Evolutionary conservation across 2,113 vertebrate species (phyloP), one percentile per base, ranked within the genome.

Genomic region (Centropristis striata): DNA sequence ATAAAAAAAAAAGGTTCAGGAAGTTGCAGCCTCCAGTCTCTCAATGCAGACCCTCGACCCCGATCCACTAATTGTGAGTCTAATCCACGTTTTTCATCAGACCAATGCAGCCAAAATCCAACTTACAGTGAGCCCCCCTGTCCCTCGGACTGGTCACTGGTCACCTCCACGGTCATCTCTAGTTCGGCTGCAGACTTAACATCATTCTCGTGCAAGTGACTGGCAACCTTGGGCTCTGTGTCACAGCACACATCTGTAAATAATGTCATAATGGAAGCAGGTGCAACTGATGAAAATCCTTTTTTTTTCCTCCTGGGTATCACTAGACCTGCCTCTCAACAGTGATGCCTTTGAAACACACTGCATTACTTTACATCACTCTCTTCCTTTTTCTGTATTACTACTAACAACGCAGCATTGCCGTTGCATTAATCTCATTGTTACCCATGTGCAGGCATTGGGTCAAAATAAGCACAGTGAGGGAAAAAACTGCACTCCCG

Each of bases 21-120:
- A 71, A 59, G 53, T 78, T 60, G 20, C 13, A 25, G 46, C 8
- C 47, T 25, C 18, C 64, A n/a, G 39, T 57, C 32, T 16, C 23
- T n/a, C 28, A 49, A 61, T 32, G 44, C 58, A 1, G 1, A 76
- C 20, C 21, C 47, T 41, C 7, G 2, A 46, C 25, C 50, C 67
- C 6, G 51, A 70, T 78, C 86, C 71, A 14, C 50, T 51, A 25
- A 71, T 49, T 64, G 23, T 49, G 39, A 61, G 51, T 75, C 63
- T 71, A 50, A 88, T 80, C 66, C 79, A 59, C 25, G 65, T 90
- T 91, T 88, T 91, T 80, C 78, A 65, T 78, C 73, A 80, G 47
- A 86, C 82, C 84, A 85, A 75, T 88, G 87, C 76, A 88, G 81
- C 88, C 78, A 84, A 91, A 89, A 66, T 83, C 79, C 66, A 91